A percentile compares a stretch with the other conserved stretches of the same genome.
phyloP scores from a whole-genome alignment of 2,888 invertebrate species.

The Nephrotoma appendiculata region DNA sequence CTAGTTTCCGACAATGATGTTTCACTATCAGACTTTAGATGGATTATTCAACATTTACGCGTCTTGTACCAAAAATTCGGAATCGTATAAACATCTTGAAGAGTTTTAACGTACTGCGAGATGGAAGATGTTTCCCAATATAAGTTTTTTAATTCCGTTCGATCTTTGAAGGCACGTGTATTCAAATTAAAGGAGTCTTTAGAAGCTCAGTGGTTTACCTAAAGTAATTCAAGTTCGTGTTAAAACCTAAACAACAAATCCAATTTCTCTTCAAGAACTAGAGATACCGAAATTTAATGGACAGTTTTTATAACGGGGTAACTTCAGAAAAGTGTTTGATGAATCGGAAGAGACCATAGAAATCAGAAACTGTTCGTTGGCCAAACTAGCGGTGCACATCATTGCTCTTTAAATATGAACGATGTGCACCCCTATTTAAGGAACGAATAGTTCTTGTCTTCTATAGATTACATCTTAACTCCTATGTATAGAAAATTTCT shows the following conservation, averaged over 20 bases:
- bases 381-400: too few species aligned
- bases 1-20: not conserved
- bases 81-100: not conserved
- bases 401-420: too few species aligned
- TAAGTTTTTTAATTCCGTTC: not conserved
- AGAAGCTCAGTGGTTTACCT: not conserved
- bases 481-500: too few species aligned
- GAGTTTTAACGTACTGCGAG: not conserved
- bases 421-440: too few species aligned
- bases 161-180: not conserved
- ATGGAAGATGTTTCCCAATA: not conserved
- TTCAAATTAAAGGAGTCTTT: not conserved
- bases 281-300: not conserved
- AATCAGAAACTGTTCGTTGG: too few species aligned
- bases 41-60: not conserved
- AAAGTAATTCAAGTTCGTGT: not conserved
- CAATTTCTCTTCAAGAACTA: not conserved
- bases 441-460: too few species aligned
- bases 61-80: not conserved
- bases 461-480: too few species aligned
- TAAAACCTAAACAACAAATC: not conserved
- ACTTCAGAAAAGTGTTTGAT: too few species aligned
- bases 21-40: not conserved
- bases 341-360: too few species aligned
- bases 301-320: too few species aligned